A percentile compares a stretch with the other conserved stretches of the same genome.
Evolutionary conservation across 2,113 vertebrate genomes (phyloP).

Genomic region (Rhegmatorhina hoffmannsi): DNA sequence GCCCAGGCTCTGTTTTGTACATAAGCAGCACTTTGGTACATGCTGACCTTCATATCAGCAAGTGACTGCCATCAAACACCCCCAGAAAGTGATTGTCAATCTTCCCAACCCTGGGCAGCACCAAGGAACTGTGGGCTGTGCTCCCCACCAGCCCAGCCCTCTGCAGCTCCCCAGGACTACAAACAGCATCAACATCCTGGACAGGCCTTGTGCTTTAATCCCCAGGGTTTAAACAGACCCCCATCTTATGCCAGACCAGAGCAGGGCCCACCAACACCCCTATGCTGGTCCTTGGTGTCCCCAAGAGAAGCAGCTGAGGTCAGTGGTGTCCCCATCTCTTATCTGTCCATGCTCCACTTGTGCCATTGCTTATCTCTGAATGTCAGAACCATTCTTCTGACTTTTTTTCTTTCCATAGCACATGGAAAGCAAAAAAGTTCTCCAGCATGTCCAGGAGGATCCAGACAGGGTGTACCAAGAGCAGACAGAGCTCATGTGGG

Average conservation of each 20-base stretch:
- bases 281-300: background rate
- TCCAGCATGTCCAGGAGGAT: background rate
- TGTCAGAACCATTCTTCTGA: background rate
- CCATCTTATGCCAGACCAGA: background rate
- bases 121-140: background rate
- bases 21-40: background rate
- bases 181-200: background rate
- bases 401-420: background rate
- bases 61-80: background rate
- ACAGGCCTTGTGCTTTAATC: background rate
- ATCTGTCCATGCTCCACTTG: background rate
- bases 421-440: background rate
- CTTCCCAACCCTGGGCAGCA: background rate
- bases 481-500: fast-evolving
- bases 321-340: background rate
- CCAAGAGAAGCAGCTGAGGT: background rate
- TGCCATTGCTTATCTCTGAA: background rate
- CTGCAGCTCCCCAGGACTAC: background rate
- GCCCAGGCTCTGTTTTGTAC: background rate
- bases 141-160: background rate
- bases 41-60: background rate
- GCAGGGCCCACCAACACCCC: background rate
- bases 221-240: background rate
- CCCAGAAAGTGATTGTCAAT: background rate
- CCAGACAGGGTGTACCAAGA: background rate